Base-by-base conservation (phyloP, 2,797 vertebrate species). In the Coranthus polyacanthus region DNA sequence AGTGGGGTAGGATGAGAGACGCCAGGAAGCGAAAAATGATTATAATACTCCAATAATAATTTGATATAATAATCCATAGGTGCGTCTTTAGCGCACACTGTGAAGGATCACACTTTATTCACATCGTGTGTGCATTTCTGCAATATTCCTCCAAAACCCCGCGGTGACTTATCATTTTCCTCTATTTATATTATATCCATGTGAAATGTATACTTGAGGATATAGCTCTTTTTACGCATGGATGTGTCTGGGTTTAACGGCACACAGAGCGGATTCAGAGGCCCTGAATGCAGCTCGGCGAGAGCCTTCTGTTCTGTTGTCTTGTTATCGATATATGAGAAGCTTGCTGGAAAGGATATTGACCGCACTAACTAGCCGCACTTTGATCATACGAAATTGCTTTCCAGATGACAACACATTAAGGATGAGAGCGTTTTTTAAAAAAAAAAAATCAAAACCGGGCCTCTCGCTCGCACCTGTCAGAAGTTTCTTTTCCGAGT, bases 341-440 rank as follows among this genome's bases (percentile, higher is more conserved):
- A 75, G 82, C 83, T 85, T 65, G 82, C 83, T 87, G 73, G 78
- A 81, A 73, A 84, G 79, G 59, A 81, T 91, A 91, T 91, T 87
- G 88, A 91, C 77, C 85, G 83, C 78, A 82, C 84, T 90, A 91
- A 90, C 87, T 80, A 91, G 89, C 90, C 81, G 76, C 86, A 85
- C 86, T 91, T 90, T 92, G 88, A 87, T 90, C 87, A 88, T 79
- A 82, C 63, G 54, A 83, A 82, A 88, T 82, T 85, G 85, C 79
- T 88, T 89, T 90, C 77, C 90, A 88, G 75, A 87, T 88, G 86
- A 88, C 84, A 88, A 85, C 87, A 87, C 83, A 87, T 88, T 85
- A 85, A 89, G 84, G 84, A 85, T 83, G 76, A 87, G 78, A 86
- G 56, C 60, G 70, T 81, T 87, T 88, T 87, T 43, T 17, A 22